Evolutionary conservation across 2,797 vertebrate species (phyloP).

Genomic region (Microhierax caerulescens): DNA sequence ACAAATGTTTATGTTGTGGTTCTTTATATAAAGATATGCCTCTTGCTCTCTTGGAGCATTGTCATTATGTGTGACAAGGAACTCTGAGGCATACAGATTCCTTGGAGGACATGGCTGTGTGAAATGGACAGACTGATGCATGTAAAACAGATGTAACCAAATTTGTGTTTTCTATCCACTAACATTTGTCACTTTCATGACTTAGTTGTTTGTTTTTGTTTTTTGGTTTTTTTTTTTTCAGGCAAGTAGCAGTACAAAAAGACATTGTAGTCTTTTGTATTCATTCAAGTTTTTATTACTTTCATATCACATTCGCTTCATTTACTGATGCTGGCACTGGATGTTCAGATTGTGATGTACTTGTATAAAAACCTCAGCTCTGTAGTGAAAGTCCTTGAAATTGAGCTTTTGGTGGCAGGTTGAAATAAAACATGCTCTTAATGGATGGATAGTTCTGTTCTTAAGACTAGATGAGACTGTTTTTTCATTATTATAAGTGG

Average conservation of each 20-base stretch:
- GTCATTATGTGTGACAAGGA: neutral
- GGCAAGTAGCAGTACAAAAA: neutral
- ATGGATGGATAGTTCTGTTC: neutral
- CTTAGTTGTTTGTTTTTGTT: neutral
- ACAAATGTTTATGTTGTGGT: neutral
- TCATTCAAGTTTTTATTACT: neutral
- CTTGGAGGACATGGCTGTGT: neutral
- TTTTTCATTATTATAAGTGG: neutral
- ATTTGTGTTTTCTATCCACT: neutral
- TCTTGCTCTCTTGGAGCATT: neutral
- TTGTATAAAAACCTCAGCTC: neutral
- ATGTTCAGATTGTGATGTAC: neutral
- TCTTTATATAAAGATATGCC: neutral
- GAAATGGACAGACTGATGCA: neutral
- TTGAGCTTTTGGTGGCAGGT: neutral
- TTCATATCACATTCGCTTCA: neutral
- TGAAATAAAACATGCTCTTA: conserved; percentile 5
- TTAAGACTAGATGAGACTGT: neutral
- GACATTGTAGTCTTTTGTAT: neutral
- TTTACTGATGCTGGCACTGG: neutral
- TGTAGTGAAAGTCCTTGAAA: neutral
- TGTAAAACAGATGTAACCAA: neutral
- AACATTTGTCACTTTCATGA: neutral
- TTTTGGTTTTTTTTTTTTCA: neutral
- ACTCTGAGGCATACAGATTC: neutral